Evolutionary conservation across 2,113 vertebrate genomes (phyloP).

Genomic region (Melanerpes aurifrons): DNA sequence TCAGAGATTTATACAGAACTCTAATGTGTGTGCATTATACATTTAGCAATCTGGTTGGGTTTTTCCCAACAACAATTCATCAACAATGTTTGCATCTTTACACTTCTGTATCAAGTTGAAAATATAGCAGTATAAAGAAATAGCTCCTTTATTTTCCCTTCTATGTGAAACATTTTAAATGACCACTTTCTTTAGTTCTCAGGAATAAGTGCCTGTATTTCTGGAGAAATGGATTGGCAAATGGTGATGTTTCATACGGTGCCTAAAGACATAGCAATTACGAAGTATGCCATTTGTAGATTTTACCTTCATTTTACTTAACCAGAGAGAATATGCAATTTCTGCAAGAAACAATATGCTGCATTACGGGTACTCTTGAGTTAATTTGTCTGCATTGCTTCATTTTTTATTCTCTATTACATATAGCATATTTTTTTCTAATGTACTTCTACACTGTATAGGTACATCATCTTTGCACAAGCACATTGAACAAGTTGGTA

Average conservation of each 20-base stretch:
- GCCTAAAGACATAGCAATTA: neutral
- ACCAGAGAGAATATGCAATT: neutral
- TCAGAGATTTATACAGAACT: neutral
- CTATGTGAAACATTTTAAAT: neutral
- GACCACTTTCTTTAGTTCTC: neutral
- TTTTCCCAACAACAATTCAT: neutral
- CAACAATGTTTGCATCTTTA: neutral
- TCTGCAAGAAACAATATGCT: neutral
- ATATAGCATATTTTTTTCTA: neutral
- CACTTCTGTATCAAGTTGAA: neutral
- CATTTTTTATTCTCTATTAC: neutral
- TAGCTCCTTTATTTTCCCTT: neutral
- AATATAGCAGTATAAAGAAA: neutral
- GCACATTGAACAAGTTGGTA: too few relatives aligned
- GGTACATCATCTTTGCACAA: too few relatives aligned
- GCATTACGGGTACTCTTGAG: neutral
- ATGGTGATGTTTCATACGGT: neutral
- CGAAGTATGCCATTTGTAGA: neutral
- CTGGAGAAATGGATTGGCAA: neutral
- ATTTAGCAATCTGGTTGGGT: neutral
- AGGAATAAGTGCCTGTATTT: neutral
- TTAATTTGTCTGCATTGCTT: neutral
- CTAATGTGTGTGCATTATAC: neutral
- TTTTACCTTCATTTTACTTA: neutral
- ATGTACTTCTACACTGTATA: too few relatives aligned